A percentile compares a stretch with the other conserved stretches of the same genome.
These are phyloP conservation scores for Drosophila pullipes DNA, from an alignment of 2,888 invertebrate genomes.

Conservation along the genomic window DNA sequence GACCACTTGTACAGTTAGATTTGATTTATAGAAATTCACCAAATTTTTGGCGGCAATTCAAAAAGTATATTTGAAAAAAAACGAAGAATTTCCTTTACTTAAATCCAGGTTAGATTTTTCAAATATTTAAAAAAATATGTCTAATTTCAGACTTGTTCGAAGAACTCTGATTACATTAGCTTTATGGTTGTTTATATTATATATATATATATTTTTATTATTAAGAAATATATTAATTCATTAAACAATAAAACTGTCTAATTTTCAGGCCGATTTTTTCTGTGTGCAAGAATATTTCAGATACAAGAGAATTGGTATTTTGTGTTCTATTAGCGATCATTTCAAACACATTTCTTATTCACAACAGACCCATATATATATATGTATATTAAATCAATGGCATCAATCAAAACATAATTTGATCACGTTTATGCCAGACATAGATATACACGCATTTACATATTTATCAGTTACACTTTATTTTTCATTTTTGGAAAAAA, in stretches of 20 bases:
- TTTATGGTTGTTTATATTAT: neutral
- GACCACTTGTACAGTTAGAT: neutral
- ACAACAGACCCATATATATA: neutral
- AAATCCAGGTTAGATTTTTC: neutral
- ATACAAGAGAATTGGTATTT: neutral
- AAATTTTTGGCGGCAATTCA: neutral
- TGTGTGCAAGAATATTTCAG: neutral
- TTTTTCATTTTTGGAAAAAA: constrained; percentile 25
- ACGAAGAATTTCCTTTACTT: neutral
- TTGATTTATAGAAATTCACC: neutral
- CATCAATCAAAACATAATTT: constrained; percentile 57
- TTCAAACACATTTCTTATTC: neutral
- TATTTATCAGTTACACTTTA: constrained; percentile 33
- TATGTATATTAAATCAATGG: neutral
- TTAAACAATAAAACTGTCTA: neutral
- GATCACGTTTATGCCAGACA: constrained; percentile 59
- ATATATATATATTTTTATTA: neutral
- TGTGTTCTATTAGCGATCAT: neutral
- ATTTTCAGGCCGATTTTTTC: no score
- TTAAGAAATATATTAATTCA: neutral
- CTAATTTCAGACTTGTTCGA: neutral
- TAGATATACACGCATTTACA: constrained; percentile 37
- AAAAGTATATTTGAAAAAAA: neutral
- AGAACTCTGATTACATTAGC: neutral
- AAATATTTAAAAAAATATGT: neutral